phyloP scores from a whole-genome alignment of 1,140 invertebrate genomes.

The Caenorhabditis latens region DNA sequence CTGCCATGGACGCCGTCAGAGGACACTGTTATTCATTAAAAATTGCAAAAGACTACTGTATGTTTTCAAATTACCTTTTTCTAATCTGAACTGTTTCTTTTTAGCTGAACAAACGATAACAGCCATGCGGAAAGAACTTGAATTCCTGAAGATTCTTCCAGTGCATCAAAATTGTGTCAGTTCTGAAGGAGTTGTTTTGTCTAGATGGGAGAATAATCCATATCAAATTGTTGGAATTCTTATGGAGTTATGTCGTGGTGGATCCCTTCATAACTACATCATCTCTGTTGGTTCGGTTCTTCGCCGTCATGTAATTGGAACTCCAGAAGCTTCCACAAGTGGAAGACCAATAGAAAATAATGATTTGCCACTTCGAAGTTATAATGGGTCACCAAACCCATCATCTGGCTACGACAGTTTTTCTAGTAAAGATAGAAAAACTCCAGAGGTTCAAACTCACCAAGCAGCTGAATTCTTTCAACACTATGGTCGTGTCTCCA shows the following conservation, averaged over 20 bases:
- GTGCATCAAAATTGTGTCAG: slow-evolving; percentile 30
- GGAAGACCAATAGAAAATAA: neutral
- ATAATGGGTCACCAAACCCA: slow-evolving; percentile 25
- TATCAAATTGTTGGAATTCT: slow-evolving; percentile 25
- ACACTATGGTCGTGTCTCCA: slow-evolving; percentile 17
- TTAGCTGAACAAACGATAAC: slow-evolving; percentile 26
- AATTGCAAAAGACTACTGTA: slow-evolving; percentile 19
- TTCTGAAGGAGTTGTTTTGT: neutral
- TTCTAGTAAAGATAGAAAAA: slow-evolving; percentile 31
- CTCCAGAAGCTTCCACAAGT: neutral
- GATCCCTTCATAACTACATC: slow-evolving; percentile 29
- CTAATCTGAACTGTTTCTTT: neutral
- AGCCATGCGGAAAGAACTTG: slow-evolving; percentile 16
- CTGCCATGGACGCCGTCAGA: neutral
- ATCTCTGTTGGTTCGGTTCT: slow-evolving; percentile 30
- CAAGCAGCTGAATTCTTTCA: neutral
- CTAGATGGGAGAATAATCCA: neutral
- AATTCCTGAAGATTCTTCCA: neutral
- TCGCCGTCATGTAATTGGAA: slow-evolving; percentile 21
- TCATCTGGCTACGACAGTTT: slow-evolving; percentile 40
- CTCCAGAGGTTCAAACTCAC: slow-evolving; percentile 1
- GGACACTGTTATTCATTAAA: slow-evolving; percentile 22
- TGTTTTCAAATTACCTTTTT: neutral
- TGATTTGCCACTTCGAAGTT: slow-evolving; percentile 6
- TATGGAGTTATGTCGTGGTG: slow-evolving; percentile 27